These are phyloP conservation scores for Lepilemur septentrionalis DNA, from an alignment of 2,797 vertebrate genomes.

Conservation along the genomic window DNA sequence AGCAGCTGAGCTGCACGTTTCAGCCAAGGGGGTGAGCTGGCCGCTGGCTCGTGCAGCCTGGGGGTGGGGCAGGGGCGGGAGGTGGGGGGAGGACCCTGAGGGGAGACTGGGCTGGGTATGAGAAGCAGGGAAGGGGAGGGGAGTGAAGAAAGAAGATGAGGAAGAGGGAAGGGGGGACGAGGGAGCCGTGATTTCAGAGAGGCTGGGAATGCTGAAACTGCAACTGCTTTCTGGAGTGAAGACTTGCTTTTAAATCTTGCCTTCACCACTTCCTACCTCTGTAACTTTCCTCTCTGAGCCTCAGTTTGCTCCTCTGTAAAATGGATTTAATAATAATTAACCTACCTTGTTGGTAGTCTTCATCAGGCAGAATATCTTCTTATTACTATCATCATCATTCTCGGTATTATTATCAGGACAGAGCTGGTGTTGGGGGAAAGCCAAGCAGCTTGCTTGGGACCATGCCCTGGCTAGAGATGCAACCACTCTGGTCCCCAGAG, in stretches of 20 bases:
- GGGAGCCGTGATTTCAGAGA: not conserved
- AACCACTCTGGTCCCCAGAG: not conserved
- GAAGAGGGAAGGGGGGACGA: not conserved
- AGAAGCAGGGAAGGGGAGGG: not conserved
- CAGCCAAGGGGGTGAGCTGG: conserved; percentile 46
- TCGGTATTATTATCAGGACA: not conserved
- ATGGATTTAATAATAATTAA: conserved; percentile 7
- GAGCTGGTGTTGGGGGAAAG: conserved; percentile 18
- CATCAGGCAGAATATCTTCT: not conserved
- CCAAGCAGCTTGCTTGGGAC: not conserved
- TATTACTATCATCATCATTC: not conserved
- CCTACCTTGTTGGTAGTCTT: not conserved
- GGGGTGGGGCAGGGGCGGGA: not conserved
- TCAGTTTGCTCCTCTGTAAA: conserved; percentile 48
- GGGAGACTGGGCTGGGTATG: not conserved
- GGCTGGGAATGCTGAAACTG: not conserved
- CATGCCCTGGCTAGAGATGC: not conserved
- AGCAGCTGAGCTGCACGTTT: conserved; percentile 49
- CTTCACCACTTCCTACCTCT: not conserved
- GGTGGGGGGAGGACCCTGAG: not conserved
- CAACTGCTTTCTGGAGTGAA: not conserved
- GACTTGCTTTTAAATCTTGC: not conserved
- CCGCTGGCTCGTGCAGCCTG: not conserved
- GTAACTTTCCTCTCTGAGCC: not conserved
- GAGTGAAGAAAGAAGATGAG: not conserved